Evolutionary conservation across 2,797 vertebrate genomes (phyloP).

Genomic region (Chiloscyllium punctatum): DNA sequence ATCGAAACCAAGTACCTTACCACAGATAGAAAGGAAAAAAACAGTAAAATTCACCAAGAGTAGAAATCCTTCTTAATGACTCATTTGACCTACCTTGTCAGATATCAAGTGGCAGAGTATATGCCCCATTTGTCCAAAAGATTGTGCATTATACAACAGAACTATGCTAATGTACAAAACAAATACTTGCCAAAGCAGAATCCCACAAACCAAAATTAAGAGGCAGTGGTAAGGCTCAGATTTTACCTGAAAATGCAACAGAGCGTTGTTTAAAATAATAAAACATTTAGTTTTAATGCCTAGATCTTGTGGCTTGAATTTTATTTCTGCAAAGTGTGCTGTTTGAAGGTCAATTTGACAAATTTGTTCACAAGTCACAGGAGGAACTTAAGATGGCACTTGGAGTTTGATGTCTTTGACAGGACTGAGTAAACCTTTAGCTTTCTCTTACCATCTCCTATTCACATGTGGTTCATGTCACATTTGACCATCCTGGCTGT

Average conservation of each 20-base stretch:
- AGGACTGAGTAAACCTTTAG: background rate
- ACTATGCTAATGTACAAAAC: background rate
- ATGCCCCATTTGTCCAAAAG: background rate
- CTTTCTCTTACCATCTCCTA: background rate
- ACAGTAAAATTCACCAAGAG: background rate
- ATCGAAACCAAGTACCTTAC: background rate
- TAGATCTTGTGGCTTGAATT: background rate
- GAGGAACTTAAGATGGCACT: background rate
- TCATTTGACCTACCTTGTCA: background rate
- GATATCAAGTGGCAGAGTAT: background rate
- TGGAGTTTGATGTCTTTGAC: conserved; percentile 5
- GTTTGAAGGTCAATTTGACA: background rate
- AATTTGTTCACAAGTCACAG: background rate
- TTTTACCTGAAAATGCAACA: background rate
- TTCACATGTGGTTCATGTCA: background rate
- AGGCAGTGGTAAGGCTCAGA: background rate
- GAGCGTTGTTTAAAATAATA: background rate
- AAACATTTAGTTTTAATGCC: background rate
- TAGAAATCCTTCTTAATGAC: background rate
- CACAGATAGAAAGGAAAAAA: background rate
- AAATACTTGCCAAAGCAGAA: background rate
- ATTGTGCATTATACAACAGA: background rate
- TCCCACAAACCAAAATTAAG: background rate
- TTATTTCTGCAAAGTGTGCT: background rate
- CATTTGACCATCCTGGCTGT: background rate